These are phyloP conservation scores for Dynastes tityus DNA, from an alignment of 2,888 invertebrate genomes.

Conservation along the genomic window DNA sequence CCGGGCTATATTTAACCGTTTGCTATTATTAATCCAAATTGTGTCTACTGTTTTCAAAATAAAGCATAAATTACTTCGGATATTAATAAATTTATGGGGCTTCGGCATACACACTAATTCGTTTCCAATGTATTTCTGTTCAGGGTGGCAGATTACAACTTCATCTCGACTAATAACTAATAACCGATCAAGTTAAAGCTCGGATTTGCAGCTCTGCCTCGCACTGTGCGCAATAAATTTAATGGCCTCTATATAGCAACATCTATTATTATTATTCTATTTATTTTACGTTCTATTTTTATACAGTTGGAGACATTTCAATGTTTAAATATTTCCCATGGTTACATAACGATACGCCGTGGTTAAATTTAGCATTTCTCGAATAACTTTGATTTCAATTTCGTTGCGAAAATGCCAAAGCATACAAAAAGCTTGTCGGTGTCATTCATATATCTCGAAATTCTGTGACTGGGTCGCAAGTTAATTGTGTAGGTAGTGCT, in stretches of 20 bases:
- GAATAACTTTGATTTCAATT: constrained; percentile 16
- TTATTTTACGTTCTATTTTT: constrained; percentile 32
- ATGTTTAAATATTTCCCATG: constrained; percentile 25
- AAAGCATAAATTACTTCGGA: constrained; percentile 41
- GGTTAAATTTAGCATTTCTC: constrained; percentile 18
- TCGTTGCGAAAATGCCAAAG: constrained; percentile 21
- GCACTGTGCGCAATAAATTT: background rate
- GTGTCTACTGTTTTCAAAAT: constrained; percentile 46
- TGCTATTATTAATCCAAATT: constrained; percentile 42
- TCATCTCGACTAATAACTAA: background rate
- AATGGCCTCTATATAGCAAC: background rate
- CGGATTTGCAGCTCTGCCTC: background rate
- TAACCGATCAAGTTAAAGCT: background rate
- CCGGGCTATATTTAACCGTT: constrained; percentile 41
- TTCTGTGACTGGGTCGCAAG: background rate
- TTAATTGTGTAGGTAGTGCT: background rate
- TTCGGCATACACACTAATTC: constrained; percentile 1
- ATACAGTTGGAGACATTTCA: constrained; percentile 21
- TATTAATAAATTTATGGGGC: constrained; percentile 38
- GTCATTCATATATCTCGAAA: constrained; percentile 24
- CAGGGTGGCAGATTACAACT: background rate
- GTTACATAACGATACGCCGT: constrained; percentile 15
- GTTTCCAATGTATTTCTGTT: background rate
- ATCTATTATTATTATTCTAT: constrained; percentile 31
- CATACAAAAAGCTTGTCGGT: constrained; percentile 13